These are phyloP conservation scores for Antheraea mylitta DNA, from an alignment of 1,140 invertebrate species.

Conservation along the genomic window DNA sequence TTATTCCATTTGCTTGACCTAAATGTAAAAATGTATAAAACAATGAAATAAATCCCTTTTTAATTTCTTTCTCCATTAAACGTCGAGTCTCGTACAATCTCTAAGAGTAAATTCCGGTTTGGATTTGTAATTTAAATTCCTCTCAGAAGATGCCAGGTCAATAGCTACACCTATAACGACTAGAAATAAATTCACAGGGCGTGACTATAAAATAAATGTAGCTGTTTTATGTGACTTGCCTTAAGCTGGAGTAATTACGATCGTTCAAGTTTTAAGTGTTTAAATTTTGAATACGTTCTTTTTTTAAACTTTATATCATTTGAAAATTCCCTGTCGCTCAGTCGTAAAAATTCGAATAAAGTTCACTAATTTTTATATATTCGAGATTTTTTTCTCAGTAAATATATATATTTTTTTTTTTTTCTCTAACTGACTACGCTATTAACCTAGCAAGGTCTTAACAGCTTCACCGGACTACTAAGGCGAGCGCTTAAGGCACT, in stretches of 20 bases:
- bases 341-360: too few relatives aligned
- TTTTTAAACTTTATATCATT: neutral
- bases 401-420: too few relatives aligned
- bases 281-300: neutral
- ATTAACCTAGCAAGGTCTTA: too few relatives aligned
- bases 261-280: neutral
- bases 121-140: constrained; percentile 3
- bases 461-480: too few relatives aligned
- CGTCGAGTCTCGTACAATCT: neutral
- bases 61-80: neutral
- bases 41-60: neutral
- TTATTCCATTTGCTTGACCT: too few relatives aligned
- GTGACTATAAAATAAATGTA: neutral
- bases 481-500: too few relatives aligned
- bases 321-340: too few relatives aligned
- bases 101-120: neutral
- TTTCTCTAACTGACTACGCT: too few relatives aligned
- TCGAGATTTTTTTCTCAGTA: too few relatives aligned
- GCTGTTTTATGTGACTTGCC: neutral
- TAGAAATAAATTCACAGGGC: neutral
- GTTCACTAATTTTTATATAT: too few relatives aligned
- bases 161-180: neutral
- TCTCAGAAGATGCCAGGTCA: neutral
- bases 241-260: neutral
- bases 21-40: neutral